phyloP scores from a whole-genome alignment of 2,113 vertebrate genomes.

The Malurus elegans region DNA sequence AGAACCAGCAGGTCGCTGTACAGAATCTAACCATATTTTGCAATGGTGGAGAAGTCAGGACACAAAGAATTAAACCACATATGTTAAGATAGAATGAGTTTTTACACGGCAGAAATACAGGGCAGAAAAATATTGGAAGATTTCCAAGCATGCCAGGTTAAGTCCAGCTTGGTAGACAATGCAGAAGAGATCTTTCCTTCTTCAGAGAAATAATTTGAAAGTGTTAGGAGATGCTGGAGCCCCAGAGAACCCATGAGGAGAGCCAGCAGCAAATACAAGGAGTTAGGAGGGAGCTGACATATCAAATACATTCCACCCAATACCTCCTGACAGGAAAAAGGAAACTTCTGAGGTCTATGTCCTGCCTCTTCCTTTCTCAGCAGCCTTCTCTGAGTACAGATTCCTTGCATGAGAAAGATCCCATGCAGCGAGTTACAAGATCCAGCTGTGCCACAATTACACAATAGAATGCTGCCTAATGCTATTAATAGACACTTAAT shows the following conservation, averaged over 20 bases:
- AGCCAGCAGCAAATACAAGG: not conserved
- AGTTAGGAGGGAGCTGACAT: not conserved
- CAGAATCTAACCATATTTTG: not conserved
- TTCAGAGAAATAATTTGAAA: not conserved
- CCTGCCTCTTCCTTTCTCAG: not conserved
- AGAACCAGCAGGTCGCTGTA: not conserved
- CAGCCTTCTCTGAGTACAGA: not conserved
- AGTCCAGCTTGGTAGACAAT: not conserved
- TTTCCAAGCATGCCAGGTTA: not conserved
- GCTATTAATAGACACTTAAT: not conserved
- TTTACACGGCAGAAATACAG: not conserved
- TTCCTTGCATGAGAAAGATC: not conserved
- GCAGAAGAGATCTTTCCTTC: not conserved
- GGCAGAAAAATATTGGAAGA: not conserved
- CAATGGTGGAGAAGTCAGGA: not conserved
- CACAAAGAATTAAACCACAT: not conserved
- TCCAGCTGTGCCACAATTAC: conserved; percentile 8
- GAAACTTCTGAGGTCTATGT: not conserved
- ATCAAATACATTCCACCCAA: not conserved
- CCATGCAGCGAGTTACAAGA: not conserved
- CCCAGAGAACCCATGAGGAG: not conserved
- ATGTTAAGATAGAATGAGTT: not conserved
- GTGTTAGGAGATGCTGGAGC: not conserved
- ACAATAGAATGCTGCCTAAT: not conserved
- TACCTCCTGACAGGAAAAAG: not conserved